Percentiles rank a stretch among this genome's conserved stretches.
These are phyloP conservation scores for Nymphalis polychloros DNA, from an alignment of 2,888 invertebrate species.

Conservation along the genomic window DNA sequence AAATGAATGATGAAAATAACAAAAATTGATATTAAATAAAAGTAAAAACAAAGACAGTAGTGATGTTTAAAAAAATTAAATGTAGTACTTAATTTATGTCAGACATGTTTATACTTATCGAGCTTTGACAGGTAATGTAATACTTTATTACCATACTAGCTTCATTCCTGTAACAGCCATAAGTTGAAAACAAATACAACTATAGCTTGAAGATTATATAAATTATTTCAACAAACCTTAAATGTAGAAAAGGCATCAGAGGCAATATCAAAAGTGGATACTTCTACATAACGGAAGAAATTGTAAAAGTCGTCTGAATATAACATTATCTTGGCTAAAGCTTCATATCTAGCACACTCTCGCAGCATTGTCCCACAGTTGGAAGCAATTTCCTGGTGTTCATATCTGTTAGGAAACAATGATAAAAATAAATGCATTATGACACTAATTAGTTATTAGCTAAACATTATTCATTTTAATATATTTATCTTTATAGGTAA, in stretches of 20 bases:
- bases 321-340: slow-evolving; percentile 98
- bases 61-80: no score
- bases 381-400: slow-evolving; percentile 98
- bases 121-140: background rate
- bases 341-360: slow-evolving; percentile 99
- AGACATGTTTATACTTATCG: background rate
- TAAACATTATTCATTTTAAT: background rate
- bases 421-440: slow-evolving; percentile 13
- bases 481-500: background rate
- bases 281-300: slow-evolving; percentile 99
- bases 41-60: background rate
- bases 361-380: slow-evolving; percentile 99
- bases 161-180: background rate
- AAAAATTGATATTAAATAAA: background rate
- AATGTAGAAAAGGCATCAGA: slow-evolving; percentile 99
- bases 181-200: background rate
- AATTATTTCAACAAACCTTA: slow-evolving; percentile 86
- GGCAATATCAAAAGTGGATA: slow-evolving; percentile 99
- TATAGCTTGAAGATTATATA: background rate
- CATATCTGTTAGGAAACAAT: slow-evolving; percentile 86
- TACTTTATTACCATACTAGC: background rate
- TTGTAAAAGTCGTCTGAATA: slow-evolving; percentile 99
- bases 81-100: no score
- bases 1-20: background rate
- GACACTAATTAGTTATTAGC: background rate